phyloP scores from a whole-genome alignment of 2,113 vertebrate species.

The Tursiops truncatus region DNA sequence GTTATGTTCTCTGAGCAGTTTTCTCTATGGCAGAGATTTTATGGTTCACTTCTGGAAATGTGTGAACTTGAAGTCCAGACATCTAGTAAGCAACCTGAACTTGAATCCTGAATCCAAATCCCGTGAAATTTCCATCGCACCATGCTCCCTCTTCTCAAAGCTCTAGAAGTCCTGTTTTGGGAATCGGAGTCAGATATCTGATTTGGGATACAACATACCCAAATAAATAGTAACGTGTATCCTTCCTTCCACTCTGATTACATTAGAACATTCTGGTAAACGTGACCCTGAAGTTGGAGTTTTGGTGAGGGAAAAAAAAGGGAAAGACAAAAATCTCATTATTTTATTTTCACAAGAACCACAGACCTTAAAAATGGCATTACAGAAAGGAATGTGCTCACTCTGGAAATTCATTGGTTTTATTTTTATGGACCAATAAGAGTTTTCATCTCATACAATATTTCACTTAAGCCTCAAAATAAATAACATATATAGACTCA shows the following conservation, averaged over 20 bases:
- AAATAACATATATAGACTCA: neutral
- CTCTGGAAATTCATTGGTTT: neutral
- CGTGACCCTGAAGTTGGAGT: neutral
- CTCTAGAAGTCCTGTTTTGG: neutral
- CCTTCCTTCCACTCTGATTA: neutral
- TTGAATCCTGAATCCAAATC: neutral
- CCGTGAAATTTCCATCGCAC: neutral
- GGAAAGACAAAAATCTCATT: neutral
- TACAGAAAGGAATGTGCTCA: neutral
- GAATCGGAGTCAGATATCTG: neutral
- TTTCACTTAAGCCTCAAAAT: conserved; percentile 21
- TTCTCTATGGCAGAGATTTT: neutral
- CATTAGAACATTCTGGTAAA: neutral
- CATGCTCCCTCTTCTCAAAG: neutral
- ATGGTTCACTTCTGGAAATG: neutral
- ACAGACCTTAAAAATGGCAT: conserved; percentile 14
- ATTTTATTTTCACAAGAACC: conserved; percentile 36
- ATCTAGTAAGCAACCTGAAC: neutral
- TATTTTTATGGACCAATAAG: neutral
- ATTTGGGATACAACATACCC: neutral
- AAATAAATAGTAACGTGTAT: neutral
- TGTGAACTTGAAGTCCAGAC: neutral
- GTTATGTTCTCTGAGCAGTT: neutral
- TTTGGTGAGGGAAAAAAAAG: neutral
- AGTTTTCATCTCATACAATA: neutral